Percentiles rank a stretch among this genome's conserved stretches.
Evolutionary conservation across 2,888 invertebrate species (phyloP).

Genomic region (Protodeltote pygarga): DNA sequence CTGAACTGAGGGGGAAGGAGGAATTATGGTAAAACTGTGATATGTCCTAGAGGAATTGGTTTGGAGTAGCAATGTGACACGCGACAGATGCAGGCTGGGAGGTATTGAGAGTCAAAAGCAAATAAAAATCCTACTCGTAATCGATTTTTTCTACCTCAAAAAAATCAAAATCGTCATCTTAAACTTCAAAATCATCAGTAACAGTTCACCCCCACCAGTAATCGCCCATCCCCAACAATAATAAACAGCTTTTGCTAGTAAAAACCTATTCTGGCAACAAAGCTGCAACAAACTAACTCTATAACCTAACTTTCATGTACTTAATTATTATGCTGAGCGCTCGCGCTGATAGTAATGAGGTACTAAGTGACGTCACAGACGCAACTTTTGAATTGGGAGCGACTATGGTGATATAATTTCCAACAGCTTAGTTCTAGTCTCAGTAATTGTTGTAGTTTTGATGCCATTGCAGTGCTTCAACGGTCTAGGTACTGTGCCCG

Average conservation of each 20-base stretch:
- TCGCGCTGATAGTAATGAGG: constrained; percentile 44
- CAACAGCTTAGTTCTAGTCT: constrained; percentile 6
- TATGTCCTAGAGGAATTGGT: constrained; percentile 54
- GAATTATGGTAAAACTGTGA: constrained; percentile 56
- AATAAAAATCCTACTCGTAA: too few relatives aligned
- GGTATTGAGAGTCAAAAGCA: constrained; percentile 1
- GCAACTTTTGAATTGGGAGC: constrained; percentile 18
- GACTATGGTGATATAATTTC: constrained; percentile 5
- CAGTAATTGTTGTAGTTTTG: background rate
- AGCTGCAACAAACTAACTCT: constrained; percentile 27
- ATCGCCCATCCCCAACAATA: too few relatives aligned
- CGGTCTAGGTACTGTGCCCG: background rate
- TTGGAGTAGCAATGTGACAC: constrained; percentile 45
- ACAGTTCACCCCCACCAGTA: too few relatives aligned
- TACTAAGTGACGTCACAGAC: constrained; percentile 38
- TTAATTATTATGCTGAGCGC: constrained; percentile 41
- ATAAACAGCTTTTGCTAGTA: too few relatives aligned
- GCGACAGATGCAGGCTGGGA: constrained; percentile 1
- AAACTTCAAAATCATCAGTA: too few relatives aligned
- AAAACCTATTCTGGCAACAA: too few relatives aligned
- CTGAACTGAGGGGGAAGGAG: constrained; percentile 32
- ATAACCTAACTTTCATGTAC: constrained; percentile 30
- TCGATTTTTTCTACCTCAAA: too few relatives aligned
- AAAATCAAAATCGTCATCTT: too few relatives aligned
- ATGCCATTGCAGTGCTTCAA: background rate